phyloP scores from a whole-genome alignment of 2,888 invertebrate species.

The Hyppa rectilinea region DNA sequence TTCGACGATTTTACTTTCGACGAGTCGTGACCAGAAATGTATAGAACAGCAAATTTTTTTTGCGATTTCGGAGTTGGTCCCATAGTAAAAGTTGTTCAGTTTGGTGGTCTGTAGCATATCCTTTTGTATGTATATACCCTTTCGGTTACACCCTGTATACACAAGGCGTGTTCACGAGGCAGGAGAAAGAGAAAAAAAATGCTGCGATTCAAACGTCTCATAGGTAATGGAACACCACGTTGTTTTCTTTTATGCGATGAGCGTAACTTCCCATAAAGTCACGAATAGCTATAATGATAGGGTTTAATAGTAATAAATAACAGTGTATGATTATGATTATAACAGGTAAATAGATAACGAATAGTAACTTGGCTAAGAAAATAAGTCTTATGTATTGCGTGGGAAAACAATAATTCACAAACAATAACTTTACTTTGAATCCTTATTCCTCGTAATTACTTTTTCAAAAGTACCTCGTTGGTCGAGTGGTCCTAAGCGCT shows the following conservation, averaged over 20 bases:
- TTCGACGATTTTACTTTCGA: no score
- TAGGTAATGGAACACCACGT: slow-evolving; percentile 24
- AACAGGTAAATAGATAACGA: slow-evolving; percentile 47
- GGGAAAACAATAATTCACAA: slow-evolving; percentile 36
- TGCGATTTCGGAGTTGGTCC: not conserved
- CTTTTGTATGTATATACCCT: not conserved
- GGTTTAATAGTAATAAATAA: slow-evolving; percentile 57
- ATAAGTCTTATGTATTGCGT: slow-evolving; percentile 27
- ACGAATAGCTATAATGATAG: slow-evolving; percentile 55
- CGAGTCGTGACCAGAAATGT: no score
- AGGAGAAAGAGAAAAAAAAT: slow-evolving; percentile 33
- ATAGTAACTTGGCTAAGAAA: slow-evolving; percentile 25
- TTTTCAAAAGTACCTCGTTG: no score
- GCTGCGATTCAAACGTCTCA: slow-evolving; percentile 10
- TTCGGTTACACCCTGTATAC: not conserved
- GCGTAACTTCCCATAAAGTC: slow-evolving; percentile 50
- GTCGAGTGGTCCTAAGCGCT: no score
- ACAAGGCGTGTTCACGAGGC: slow-evolving; percentile 29
- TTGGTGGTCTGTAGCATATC: not conserved
- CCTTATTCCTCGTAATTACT: not conserved
- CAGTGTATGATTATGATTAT: slow-evolving; percentile 49
- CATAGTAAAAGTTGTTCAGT: not conserved
- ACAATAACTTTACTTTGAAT: not conserved
- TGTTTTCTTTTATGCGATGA: slow-evolving; percentile 41
- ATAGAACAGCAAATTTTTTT: not conserved